These are phyloP conservation scores for Falco naumanni DNA, from an alignment of 2,797 vertebrate genomes.

Conservation along the genomic window DNA sequence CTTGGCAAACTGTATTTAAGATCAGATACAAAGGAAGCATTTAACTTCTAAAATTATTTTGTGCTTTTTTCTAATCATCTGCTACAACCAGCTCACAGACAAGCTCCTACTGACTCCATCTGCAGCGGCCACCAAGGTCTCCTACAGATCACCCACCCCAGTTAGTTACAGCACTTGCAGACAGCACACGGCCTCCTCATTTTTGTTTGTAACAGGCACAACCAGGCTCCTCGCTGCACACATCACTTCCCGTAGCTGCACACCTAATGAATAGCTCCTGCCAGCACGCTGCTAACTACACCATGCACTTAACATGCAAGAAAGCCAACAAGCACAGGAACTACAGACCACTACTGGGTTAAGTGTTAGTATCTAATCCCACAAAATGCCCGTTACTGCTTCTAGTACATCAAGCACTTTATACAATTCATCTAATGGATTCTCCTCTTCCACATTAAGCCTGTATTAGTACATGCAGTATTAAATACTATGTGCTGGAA, in stretches of 20 bases:
- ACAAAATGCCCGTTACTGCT: neutral
- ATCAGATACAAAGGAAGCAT: neutral
- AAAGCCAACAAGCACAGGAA: neutral
- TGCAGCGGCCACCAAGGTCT: neutral
- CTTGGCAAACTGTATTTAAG: neutral
- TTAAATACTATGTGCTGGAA: neutral
- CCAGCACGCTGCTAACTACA: neutral
- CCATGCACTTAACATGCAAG: fast-evolving
- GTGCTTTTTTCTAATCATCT: neutral
- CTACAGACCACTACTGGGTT: neutral
- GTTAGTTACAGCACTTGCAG: neutral
- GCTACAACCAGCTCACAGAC: neutral
- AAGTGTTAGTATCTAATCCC: neutral
- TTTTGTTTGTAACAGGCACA: neutral
- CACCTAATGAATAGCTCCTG: neutral
- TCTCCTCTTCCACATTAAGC: neutral
- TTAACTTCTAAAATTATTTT: neutral
- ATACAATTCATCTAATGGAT: neutral
- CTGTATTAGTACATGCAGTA: neutral
- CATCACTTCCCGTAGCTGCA: neutral
- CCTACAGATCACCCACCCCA: neutral
- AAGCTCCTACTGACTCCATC: neutral
- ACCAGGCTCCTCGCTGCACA: neutral
- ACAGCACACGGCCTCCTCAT: neutral
- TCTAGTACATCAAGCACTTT: neutral